Base-by-base conservation (phyloP, 2,888 invertebrate species). In the Noctua janthe region DNA sequence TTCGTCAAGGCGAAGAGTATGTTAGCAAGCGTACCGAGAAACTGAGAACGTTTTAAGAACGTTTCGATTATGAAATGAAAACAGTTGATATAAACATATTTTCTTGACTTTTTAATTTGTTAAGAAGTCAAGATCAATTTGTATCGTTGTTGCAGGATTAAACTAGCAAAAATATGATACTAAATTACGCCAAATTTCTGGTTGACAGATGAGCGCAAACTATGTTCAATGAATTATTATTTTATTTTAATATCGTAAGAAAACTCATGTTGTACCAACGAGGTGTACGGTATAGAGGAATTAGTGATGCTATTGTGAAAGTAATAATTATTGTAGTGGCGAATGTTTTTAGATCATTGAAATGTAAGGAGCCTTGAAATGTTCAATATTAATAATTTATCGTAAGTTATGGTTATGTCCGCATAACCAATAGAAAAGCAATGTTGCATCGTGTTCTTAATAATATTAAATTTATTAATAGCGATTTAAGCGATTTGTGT, bases 261-360 rank as follows among this genome's bases (percentile, higher is more conserved):
- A 74, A 71, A 69, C 74, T 83, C 71, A n/a, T 81, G 81, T 85
- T 81, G 81, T 78, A 73, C 66, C 56, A 62, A 74, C 81, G 47
- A 29, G 39, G 64, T 64, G 66, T 76, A 70, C 72, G 77, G 77
- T 77, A 1, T 66, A 82, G 81, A 78, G 74, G 62, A 74, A 76
- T 74, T 84, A 81, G 81, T 82, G 71, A 83, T 62, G 86, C 74
- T 82, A 69, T 81, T 78, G 82, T 87, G 80, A 82, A 82, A 82
- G 83, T 84, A 83, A 84, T 87, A 73, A 81, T 81, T 80, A 82
- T 62, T 72, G 80, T 87, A 89, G 83, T 54, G 80, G 78, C 89
- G 85, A 89, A 89, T 89, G 89, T 89, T 84, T 87, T 89, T 89
- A 89, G 89, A 89, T 89, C 89, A 88, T 89, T 89, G 89, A 84